Evolutionary conservation across 23 tunicate species (phyloP).

Genomic region (Oikopleura albicans): DNA sequence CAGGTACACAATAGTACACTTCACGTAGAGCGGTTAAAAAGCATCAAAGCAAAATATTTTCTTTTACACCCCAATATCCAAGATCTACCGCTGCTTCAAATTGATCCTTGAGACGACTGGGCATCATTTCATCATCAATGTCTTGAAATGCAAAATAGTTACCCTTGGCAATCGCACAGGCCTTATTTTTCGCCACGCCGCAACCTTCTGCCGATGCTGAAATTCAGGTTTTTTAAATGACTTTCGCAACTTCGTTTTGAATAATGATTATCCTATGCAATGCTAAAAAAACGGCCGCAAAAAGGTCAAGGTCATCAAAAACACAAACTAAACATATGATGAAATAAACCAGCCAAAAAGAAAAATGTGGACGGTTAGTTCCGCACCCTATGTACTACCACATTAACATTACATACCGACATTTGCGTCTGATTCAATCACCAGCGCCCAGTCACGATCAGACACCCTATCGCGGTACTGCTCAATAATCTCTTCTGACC

Average conservation of each 20-base stretch:
- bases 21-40: no score
- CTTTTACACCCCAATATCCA: no score
- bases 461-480: not conserved
- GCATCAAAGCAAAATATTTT: no score
- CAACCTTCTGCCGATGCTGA: constrained; percentile 30
- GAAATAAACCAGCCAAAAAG: no score
- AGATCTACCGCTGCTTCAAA: constrained; percentile 26
- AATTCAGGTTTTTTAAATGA: not conserved
- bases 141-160: constrained; percentile 64
- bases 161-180: constrained; percentile 35
- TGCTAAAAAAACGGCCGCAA: no score
- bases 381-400: no score
- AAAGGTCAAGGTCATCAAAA: no score
- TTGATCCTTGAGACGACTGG: constrained; percentile 39
- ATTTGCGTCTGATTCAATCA: not conserved
- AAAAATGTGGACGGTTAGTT: no score
- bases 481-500: not conserved
- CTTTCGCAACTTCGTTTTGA: no score
- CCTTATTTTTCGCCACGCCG: constrained; percentile 64
- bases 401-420: not conserved
- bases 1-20: no score
- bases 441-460: not conserved
- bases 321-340: no score
- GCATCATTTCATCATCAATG: constrained; percentile 75
- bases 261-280: no score